phyloP scores from a whole-genome alignment of 2,888 invertebrate species.

The Hipparchia semele region DNA sequence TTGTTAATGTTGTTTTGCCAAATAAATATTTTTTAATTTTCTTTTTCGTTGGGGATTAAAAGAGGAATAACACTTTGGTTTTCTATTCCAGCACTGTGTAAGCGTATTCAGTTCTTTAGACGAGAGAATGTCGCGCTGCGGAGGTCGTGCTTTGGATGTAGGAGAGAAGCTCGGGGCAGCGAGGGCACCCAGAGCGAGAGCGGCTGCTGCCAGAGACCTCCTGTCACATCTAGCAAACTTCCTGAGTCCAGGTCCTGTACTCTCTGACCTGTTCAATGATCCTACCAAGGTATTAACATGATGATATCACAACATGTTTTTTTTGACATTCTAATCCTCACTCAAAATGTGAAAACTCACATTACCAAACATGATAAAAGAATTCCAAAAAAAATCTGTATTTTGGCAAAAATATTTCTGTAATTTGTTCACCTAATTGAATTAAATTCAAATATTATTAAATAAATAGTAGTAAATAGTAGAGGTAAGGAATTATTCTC shows the following conservation, averaged over 20 bases:
- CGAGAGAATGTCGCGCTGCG: constrained; percentile 97
- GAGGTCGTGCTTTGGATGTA: constrained; percentile 98
- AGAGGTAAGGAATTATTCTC: too few species aligned
- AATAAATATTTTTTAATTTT: too few species aligned
- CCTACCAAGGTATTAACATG: constrained; percentile 85
- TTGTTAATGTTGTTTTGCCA: too few species aligned
- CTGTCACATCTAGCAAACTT: constrained; percentile 97
- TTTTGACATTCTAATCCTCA: too few species aligned
- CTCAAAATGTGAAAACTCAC: too few species aligned
- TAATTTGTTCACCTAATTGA: too few species aligned
- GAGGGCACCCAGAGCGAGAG: constrained; percentile 95
- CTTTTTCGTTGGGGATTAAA: too few species aligned
- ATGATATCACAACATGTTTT: not conserved
- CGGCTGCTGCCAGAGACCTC: constrained; percentile 96
- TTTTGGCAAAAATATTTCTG: too few species aligned
- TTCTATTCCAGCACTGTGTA: constrained; percentile 87
- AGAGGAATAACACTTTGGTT: not conserved
- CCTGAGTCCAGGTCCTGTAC: constrained; percentile 91
- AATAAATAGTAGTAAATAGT: too few species aligned
- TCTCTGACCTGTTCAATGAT: constrained; percentile 94
- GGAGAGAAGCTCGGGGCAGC: constrained; percentile 99
- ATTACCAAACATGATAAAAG: too few species aligned
- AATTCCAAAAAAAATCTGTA: too few species aligned
- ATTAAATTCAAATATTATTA: too few species aligned
- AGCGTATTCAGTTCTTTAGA: constrained; percentile 96